These are phyloP conservation scores for Cryptus armator DNA, from an alignment of 2,888 invertebrate species.

Conservation along the genomic window DNA sequence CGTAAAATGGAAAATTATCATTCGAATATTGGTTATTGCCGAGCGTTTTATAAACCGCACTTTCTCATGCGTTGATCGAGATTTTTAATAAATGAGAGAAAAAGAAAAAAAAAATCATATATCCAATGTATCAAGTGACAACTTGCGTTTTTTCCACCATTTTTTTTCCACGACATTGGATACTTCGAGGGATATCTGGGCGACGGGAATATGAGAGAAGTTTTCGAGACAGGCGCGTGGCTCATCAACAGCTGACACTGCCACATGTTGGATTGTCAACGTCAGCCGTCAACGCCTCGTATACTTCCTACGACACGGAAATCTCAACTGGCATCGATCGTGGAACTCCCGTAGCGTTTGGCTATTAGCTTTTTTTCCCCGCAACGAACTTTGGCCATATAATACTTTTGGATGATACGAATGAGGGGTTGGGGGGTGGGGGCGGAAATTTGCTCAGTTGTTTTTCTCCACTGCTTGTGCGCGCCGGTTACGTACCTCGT, in stretches of 20 bases:
- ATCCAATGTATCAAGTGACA: constrained; percentile 15
- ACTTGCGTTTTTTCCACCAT: not conserved
- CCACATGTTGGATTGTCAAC: constrained; percentile 62
- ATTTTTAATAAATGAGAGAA: too few species aligned
- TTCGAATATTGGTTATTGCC: too few species aligned
- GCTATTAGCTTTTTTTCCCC: constrained; percentile 15
- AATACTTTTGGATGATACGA: constrained; percentile 30
- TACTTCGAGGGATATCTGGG: constrained; percentile 14
- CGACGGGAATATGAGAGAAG: constrained; percentile 28
- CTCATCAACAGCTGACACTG: constrained; percentile 64
- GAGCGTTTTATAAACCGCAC: too few species aligned
- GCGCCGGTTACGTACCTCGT: constrained; percentile 25
- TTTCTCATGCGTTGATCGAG: too few species aligned
- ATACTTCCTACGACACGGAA: not conserved
- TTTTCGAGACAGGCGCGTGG: constrained; percentile 38
- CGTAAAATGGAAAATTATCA: not conserved
- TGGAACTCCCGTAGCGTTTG: constrained; percentile 27
- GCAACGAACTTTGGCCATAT: not conserved
- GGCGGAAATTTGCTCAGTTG: constrained; percentile 23
- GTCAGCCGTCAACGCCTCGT: constrained; percentile 51
- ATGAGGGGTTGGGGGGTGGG: not conserved
- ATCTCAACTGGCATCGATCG: constrained; percentile 14
- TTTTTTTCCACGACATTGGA: constrained; percentile 7
- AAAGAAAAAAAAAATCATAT: too few species aligned
- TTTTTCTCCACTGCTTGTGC: constrained; percentile 25